Base-by-base conservation (phyloP, 1,140 invertebrate genomes). In the Leptopilina boulardi region DNA sequence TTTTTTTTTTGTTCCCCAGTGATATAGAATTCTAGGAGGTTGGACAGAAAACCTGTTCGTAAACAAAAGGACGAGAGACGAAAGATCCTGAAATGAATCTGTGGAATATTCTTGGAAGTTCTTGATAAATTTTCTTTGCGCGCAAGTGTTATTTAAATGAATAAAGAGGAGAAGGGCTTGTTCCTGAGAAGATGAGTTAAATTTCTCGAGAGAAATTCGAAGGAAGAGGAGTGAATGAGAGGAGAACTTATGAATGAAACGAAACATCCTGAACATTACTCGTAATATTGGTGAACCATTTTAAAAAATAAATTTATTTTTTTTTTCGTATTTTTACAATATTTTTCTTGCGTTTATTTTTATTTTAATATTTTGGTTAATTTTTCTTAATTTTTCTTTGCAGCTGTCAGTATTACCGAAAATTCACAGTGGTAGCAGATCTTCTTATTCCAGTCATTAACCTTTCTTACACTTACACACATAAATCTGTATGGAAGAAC, bases 401-500 rank as follows among this genome's bases (percentile, higher is more conserved):
- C 59, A 30, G 23, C 23, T 30, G 59, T 23, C 26, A 19, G 21
- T 26, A 26, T 66, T 11, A n/a, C 23, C 23, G 26, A 66, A 66
- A 23, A 66, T 66, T 66, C 59, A 11, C 5, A 66, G 26, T 66
- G 59, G 59, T 66, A 34, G 26, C 26, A 66, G 59, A 66, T 66
- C 23, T 66, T 30, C 74, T 76, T 73, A 73, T 72, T 30, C 70
- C 77, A 79, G 77, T 79, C 77, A 76, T 79, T 79, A 79, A 79
- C 77, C 77, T 66, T 73, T 41, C 51, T 42, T 73, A 41, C n/a
- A n/a, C 18, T 15, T 71, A 71, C 30, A 44, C 34, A 71, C 38
- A 41, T 42, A 72, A 41, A 41, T 21, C 23, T 59, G 73, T 41
- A 66, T 34, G 41, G 56, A 56, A 74, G 21, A 42, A 59, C 41